Conservation (phyloP, 2,797 vertebrate species). For the Spea hammondii region DNA sequence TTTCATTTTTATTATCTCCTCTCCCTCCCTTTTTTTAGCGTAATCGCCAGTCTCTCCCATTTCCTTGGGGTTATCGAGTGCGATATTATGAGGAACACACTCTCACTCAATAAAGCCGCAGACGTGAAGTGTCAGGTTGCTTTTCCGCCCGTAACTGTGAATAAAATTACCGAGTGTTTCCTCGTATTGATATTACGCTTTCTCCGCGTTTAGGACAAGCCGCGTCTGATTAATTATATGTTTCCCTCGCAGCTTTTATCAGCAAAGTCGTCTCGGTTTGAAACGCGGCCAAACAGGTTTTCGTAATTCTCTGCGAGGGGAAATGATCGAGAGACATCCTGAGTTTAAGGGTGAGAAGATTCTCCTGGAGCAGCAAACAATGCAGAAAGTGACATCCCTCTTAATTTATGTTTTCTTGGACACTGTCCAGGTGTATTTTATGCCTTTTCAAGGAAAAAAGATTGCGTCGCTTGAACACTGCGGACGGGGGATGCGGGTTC, state of each 20-base stretch:
- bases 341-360: constrained; percentile 62
- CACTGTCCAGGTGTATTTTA: constrained; percentile 6
- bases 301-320: constrained; percentile 62
- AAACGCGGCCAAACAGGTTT: constrained; percentile 62
- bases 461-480: too few species aligned
- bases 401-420: constrained; percentile 15
- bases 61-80: constrained; percentile 55
- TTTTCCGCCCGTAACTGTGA: constrained; percentile 61
- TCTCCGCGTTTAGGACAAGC: constrained; percentile 60
- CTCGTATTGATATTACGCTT: constrained; percentile 66
- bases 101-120: constrained; percentile 50
- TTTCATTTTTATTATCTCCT: constrained; percentile 10
- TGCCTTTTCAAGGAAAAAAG: neutral
- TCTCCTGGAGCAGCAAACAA: constrained; percentile 57
- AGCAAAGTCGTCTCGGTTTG: constrained; percentile 60
- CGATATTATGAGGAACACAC: constrained; percentile 48
- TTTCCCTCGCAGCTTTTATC: constrained; percentile 69
- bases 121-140: constrained; percentile 51
- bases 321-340: constrained; percentile 65
- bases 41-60: constrained; percentile 39
- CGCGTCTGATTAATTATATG: constrained; percentile 70
- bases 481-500: too few species aligned
- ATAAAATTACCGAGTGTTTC: constrained; percentile 64
- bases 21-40: constrained; percentile 20
- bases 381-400: constrained; percentile 43